Conservation (phyloP, 1,140 invertebrate species). For the Drosophila arizonae region DNA sequence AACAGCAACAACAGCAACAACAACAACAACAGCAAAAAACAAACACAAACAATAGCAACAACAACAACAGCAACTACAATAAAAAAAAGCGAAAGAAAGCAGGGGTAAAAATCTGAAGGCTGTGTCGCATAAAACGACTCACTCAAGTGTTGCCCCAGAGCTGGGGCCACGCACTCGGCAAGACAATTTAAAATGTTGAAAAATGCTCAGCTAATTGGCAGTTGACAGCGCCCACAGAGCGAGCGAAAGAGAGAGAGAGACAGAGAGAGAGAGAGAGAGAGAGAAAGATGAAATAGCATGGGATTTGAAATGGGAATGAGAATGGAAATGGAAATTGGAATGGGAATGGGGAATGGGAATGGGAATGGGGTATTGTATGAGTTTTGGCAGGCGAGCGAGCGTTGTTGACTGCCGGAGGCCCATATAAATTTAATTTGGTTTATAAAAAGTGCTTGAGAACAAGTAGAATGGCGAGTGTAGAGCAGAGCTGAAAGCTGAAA, state of each 20-base stretch:
- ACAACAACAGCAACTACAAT: not conserved
- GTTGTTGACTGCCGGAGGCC: conserved; percentile 33
- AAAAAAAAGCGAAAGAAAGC: not conserved
- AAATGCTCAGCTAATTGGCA: conserved; percentile 79
- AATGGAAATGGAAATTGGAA: conserved; percentile 12
- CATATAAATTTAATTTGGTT: conserved; percentile 78
- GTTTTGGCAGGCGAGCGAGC: not conserved
- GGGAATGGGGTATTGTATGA: conserved; percentile 10
- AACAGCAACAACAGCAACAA: conserved; percentile 41
- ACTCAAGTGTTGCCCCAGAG: conserved; percentile 63
- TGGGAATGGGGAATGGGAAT: conserved; percentile 41
- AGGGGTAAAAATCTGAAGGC: conserved; percentile 29
- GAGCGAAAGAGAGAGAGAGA: not conserved
- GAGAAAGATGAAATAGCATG: no score
- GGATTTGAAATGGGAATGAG: no score
- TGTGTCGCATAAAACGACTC: conserved; percentile 55
- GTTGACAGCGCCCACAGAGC: conserved; percentile 69
- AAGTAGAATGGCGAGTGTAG: conserved; percentile 25
- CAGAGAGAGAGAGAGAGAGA: not conserved
- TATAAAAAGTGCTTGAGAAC: conserved; percentile 74
- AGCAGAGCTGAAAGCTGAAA: conserved; percentile 26
- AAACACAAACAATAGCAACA: not conserved
- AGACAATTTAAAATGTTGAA: conserved; percentile 80
- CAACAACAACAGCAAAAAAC: conserved; percentile 28
- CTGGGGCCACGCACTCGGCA: conserved; percentile 66